Conservation (phyloP, 2,888 invertebrate species). For the Eurytoma californica region DNA sequence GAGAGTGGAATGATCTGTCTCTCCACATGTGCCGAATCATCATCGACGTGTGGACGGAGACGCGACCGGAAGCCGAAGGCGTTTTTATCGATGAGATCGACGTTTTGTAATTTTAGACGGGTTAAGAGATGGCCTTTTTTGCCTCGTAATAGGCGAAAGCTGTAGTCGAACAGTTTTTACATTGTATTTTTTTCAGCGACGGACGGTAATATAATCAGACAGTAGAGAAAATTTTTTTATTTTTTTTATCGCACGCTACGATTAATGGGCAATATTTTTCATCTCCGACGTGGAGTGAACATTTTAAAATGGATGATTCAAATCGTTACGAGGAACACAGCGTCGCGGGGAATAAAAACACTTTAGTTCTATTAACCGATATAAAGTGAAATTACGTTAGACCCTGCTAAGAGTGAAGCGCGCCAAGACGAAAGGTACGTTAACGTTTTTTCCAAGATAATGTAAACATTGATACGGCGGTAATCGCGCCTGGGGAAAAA, state of each 20-base stretch:
- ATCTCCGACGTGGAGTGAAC: neutral
- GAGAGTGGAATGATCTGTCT: constrained; percentile 19
- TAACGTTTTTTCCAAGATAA: neutral
- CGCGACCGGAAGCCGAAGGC: constrained; percentile 32
- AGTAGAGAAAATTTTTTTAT: constrained; percentile 24
- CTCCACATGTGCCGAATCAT: constrained; percentile 37
- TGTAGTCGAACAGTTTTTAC: constrained; percentile 4
- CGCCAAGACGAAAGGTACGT: too few relatives aligned
- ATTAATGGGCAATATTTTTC: constrained; percentile 22
- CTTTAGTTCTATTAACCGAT: too few relatives aligned
- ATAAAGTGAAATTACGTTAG: too few relatives aligned
- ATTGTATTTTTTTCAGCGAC: neutral
- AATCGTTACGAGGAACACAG: too few relatives aligned
- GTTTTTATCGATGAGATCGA: constrained; percentile 52
- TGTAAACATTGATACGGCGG: neutral
- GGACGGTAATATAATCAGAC: constrained; percentile 17
- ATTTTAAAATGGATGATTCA: neutral
- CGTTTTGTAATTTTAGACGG: constrained; percentile 42
- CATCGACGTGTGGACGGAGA: neutral
- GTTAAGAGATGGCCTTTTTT: constrained; percentile 3
- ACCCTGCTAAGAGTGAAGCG: too few relatives aligned
- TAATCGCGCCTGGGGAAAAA: constrained; percentile 7
- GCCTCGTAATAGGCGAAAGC: constrained; percentile 14
- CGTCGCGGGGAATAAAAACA: too few relatives aligned
- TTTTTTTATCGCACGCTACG: neutral